Conservation (phyloP, 2,888 invertebrate genomes). For the Chrysotoxum bicinctum region DNA sequence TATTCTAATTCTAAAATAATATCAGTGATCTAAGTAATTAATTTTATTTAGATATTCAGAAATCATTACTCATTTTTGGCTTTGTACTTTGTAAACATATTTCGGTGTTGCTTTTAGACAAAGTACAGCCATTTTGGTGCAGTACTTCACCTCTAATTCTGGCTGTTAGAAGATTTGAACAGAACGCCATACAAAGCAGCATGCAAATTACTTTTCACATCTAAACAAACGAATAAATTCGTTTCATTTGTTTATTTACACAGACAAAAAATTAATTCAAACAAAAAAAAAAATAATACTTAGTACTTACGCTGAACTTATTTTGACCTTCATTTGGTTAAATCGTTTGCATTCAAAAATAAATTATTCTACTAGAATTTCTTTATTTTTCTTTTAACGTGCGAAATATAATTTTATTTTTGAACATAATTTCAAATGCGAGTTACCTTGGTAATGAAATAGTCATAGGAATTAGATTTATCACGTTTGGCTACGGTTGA, state of each 20-base stretch:
- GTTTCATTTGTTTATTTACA: slow-evolving; percentile 7
- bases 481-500: neutral
- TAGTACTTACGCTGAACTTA: neutral
- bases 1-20: no score
- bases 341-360: neutral
- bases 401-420: neutral
- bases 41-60: neutral
- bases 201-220: slow-evolving; percentile 24
- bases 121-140: neutral
- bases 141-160: neutral
- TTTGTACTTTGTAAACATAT: neutral
- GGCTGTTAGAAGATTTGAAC: neutral
- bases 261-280: neutral
- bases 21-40: no score
- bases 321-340: slow-evolving; percentile 1
- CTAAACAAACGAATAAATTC: slow-evolving; percentile 18
- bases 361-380: neutral
- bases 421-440: neutral
- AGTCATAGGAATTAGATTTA: neutral
- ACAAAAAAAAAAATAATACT: slow-evolving; percentile 4
- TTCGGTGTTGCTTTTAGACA: neutral
- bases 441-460: neutral
- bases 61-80: neutral
- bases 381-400: neutral
- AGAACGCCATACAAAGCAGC: neutral